Percentiles rank a stretch among this genome's conserved stretches.
Conservation (phyloP, 2,797 vertebrate genomes). For the Neosilurus hyrtlii region DNA sequence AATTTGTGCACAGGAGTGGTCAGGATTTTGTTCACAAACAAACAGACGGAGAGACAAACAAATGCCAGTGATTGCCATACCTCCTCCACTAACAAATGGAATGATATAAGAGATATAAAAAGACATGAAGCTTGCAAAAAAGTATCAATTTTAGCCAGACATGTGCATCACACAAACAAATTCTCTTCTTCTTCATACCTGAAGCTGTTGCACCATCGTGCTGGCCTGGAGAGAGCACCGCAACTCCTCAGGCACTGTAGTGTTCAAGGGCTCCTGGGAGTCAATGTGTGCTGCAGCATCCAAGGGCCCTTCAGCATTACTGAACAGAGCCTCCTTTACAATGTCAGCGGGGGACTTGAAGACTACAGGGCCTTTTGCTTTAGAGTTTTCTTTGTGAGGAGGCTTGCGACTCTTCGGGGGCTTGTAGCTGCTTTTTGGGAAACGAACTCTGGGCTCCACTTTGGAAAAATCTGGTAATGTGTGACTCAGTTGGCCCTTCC, state of each 20-base stretch:
- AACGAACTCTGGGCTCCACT: conserved; percentile 80
- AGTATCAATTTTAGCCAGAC: no score
- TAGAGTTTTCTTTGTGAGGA: conserved; percentile 29
- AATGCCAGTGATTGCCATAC: no score
- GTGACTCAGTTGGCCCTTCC: conserved; percentile 72
- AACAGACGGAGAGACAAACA: no score
- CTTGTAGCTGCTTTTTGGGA: conserved; percentile 80
- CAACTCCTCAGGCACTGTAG: conserved; percentile 77
- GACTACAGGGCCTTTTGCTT: conserved; percentile 58
- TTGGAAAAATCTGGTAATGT: conserved; percentile 87
- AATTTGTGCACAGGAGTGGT: no score
- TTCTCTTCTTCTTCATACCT: conserved; percentile 71
- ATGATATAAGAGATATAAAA: no score
- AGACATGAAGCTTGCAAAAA: no score
- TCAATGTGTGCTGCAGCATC: conserved; percentile 9
- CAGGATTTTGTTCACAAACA: no score
- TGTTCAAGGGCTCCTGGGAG: conserved; percentile 30
- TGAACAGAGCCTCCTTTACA: conserved; percentile 82
- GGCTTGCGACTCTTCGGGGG: conserved; percentile 76
- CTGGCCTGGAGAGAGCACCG: conserved; percentile 78
- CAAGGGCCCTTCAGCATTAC: conserved; percentile 59
- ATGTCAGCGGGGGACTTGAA: conserved; percentile 89
- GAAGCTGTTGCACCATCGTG: conserved; percentile 83
- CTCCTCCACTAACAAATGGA: no score
- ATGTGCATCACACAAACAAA: conserved; percentile 1